Conservation (phyloP, 53 echinoderm and acorn worm species). For the Stichopus horrens region DNA sequence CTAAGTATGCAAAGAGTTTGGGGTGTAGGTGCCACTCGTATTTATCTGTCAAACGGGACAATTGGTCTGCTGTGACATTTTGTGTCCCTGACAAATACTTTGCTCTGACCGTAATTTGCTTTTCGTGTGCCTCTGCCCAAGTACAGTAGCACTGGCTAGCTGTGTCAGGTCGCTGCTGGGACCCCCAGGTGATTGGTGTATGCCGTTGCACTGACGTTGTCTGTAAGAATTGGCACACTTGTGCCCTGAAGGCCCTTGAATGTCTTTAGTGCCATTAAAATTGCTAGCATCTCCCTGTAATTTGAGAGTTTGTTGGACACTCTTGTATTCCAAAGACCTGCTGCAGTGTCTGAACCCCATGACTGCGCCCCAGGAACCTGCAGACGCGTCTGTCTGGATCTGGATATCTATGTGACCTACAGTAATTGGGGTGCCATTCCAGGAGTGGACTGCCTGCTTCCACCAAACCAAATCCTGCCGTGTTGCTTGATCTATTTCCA, state of each 20-base stretch:
- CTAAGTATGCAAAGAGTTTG: constrained; percentile 35
- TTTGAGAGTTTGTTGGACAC: constrained; percentile 47
- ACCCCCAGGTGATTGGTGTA: constrained; percentile 46
- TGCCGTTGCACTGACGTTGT: constrained; percentile 39
- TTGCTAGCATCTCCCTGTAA: constrained; percentile 51
- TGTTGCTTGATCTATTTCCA: constrained; percentile 1
- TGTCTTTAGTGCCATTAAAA: constrained; percentile 47
- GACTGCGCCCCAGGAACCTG: not conserved
- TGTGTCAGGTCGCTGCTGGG: constrained; percentile 26
- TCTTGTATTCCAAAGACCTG: constrained; percentile 49
- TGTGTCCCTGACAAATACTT: constrained; percentile 38
- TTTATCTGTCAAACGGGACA: constrained; percentile 48
- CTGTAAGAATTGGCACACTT: constrained; percentile 44
- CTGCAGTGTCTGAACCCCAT: not conserved
- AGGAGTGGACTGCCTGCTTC: not conserved
- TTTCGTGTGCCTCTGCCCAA: constrained; percentile 28
- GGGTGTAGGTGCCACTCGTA: constrained; percentile 53
- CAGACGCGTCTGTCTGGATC: constrained; percentile 9
- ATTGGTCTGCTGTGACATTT: constrained; percentile 40
- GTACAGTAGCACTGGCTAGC: constrained; percentile 39
- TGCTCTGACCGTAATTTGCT: not conserved
- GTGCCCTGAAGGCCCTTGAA: constrained; percentile 44
- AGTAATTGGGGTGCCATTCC: constrained; percentile 9
- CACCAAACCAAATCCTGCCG: constrained; percentile 24
- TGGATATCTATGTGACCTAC: not conserved